Evolutionary conservation across 2,888 invertebrate species (phyloP).

Genomic region (Troilus luridus): DNA sequence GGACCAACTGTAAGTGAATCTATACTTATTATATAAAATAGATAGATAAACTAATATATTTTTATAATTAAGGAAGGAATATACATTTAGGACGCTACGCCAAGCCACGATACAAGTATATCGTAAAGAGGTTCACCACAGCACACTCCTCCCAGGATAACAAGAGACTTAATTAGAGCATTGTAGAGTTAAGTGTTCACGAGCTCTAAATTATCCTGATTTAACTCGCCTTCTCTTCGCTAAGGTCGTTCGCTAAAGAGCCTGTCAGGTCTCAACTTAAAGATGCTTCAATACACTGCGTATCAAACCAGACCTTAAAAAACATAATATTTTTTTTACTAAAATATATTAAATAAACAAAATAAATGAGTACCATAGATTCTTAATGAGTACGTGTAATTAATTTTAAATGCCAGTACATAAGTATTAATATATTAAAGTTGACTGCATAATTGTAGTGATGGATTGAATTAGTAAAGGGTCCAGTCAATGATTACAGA

Average conservation of each 20-base stretch:
- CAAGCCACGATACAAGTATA: neutral
- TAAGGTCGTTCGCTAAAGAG: neutral
- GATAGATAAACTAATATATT: too few relatives aligned
- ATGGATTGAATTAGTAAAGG: too few relatives aligned
- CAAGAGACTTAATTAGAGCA: constrained; percentile 11
- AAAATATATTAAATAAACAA: too few relatives aligned
- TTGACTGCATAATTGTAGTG: too few relatives aligned
- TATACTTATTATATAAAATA: neutral
- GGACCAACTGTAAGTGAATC: neutral
- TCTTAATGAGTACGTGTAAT: too few relatives aligned
- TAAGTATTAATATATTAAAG: too few relatives aligned
- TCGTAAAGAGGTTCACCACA: neutral
- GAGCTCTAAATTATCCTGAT: constrained; percentile 31
- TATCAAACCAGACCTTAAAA: neutral
- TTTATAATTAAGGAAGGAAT: too few relatives aligned
- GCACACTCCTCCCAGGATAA: neutral
- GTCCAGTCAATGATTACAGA: too few relatives aligned
- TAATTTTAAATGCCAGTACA: too few relatives aligned
- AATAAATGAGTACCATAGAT: too few relatives aligned
- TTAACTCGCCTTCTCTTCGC: neutral
- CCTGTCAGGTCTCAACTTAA: neutral
- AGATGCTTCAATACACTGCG: neutral
- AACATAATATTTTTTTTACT: too few relatives aligned
- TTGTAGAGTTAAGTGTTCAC: constrained; percentile 27
- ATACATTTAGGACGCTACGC: too few relatives aligned